A percentile compares a stretch with the other conserved stretches of the same genome.
Conservation (phyloP, 2,797 vertebrate species). For the Manis javanica region DNA sequence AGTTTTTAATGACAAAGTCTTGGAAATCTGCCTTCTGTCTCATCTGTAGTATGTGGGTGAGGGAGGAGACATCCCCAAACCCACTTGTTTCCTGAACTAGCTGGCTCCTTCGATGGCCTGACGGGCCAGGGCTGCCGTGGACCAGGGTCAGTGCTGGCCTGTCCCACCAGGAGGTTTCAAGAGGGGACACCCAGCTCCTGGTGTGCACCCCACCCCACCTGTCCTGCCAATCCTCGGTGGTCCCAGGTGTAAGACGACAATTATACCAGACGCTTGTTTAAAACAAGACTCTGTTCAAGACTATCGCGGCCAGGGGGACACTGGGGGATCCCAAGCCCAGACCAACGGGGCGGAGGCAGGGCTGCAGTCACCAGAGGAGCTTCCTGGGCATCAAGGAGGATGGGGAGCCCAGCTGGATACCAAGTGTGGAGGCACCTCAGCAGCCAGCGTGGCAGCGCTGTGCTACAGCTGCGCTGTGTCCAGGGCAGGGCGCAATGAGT, state of each 20-base stretch:
- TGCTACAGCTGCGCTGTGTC: neutral
- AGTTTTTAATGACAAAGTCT: neutral
- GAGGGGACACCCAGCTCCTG: neutral
- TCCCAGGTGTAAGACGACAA: no score
- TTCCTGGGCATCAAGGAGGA: rapidly evolving
- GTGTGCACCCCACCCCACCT: neutral
- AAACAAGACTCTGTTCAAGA: neutral
- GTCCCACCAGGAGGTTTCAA: neutral
- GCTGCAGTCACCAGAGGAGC: rapidly evolving
- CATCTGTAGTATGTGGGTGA: rapidly evolving
- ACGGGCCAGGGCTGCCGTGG: rapidly evolving
- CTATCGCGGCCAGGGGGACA: rapidly evolving
- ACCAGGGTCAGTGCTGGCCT: neutral
- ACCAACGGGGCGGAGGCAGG: rapidly evolving
- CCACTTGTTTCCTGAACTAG: neutral
- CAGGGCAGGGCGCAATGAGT: no score
- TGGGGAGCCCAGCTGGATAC: no score
- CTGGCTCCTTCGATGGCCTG: rapidly evolving
- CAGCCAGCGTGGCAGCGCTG: neutral
- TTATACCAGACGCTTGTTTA: neutral
- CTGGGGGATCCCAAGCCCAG: rapidly evolving
- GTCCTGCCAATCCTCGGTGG: rapidly evolving
- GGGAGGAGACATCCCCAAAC: no score
- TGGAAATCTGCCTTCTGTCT: neutral
- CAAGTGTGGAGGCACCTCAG: neutral